phyloP scores from a whole-genome alignment of 2,113 vertebrate species.

The Charina bottae region DNA sequence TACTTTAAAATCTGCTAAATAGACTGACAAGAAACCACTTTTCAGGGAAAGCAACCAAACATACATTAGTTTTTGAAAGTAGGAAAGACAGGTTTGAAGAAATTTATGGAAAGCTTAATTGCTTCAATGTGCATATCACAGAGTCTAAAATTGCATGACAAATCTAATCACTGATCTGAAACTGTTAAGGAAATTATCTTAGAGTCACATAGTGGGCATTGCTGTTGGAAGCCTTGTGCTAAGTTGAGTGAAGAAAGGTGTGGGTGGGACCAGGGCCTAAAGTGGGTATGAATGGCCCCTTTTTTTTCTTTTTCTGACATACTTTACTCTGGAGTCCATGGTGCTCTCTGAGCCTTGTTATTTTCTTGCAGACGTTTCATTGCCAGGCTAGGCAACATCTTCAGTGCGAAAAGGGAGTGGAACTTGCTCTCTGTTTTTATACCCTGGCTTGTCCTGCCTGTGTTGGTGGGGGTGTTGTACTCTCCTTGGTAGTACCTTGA shows the following conservation, averaged over 20 bases:
- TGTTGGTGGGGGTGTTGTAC: no score
- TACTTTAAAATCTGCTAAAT: constrained; percentile 37
- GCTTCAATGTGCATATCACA: neutral
- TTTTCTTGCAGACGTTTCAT: no score
- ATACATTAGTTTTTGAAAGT: constrained; percentile 19
- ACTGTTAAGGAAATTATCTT: neutral
- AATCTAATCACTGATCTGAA: neutral
- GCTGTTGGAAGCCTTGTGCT: neutral
- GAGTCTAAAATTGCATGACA: neutral
- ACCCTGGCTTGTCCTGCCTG: no score
- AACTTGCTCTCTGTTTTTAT: no score
- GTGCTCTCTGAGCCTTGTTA: no score
- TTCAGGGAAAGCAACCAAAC: neutral
- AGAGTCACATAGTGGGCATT: neutral
- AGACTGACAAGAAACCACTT: constrained; percentile 6
- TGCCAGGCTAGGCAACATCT: no score
- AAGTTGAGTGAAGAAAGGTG: neutral
- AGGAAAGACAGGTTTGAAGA: constrained; percentile 10
- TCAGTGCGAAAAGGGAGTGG: no score
- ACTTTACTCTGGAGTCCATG: no score
- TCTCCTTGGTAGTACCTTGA: no score
- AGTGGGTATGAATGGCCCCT: neutral
- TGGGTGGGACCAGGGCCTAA: neutral
- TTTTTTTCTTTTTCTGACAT: neutral
- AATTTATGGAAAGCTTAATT: neutral